Base-by-base conservation (phyloP, 2,888 invertebrate genomes). In the Tetramorium bicarinatum region DNA sequence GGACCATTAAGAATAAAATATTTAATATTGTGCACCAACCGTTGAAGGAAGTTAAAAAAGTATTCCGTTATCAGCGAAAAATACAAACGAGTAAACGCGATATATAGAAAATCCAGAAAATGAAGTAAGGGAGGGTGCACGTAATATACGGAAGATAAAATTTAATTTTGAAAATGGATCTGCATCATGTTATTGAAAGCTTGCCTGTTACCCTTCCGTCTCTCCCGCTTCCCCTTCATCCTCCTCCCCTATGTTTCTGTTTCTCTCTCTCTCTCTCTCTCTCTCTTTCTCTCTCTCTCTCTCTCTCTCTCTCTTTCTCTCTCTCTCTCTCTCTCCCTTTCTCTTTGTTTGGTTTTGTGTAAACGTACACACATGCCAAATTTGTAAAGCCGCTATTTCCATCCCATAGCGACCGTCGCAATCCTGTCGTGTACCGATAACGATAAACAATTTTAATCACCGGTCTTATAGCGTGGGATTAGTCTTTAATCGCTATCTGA, bases 391-490 rank as follows among this genome's bases (percentile, higher is more conserved):
- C 54, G 18, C 34, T n/a, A 52, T 18, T 29, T 59, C 56, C 64
- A 25, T 56, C 21, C 18, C 44, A 44, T 52, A 54, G 82, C 83
- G 72, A 71, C 84, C 80, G 67, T 84, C 79, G 52, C 15, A 34
- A 44, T n/a, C 7, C 52, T 41, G 52, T 77, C 69, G 41, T 69
- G 77, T 44, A 41, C 21, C 82, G 83, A 59, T 66, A 71, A 66
- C 75, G 56, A 72, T 83, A 83, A 87, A 86, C 87, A 87, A 90
- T 87, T 90, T 90, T 90, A 90, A 90, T 90, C 89, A 83, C 59
- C 29, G 64, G 61, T 85, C 85, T 87, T 84, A 85, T 82, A 75
- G 71, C 25, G 9, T 44, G 56, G 88, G 87, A 89, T 89, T 89
- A 89, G 56, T 52, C 71, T 44, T 76, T 54, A 67, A 56, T 56